These are phyloP conservation scores for Pseudomugil tenellus DNA, from an alignment of 2,797 vertebrate genomes.

Conservation along the genomic window DNA sequence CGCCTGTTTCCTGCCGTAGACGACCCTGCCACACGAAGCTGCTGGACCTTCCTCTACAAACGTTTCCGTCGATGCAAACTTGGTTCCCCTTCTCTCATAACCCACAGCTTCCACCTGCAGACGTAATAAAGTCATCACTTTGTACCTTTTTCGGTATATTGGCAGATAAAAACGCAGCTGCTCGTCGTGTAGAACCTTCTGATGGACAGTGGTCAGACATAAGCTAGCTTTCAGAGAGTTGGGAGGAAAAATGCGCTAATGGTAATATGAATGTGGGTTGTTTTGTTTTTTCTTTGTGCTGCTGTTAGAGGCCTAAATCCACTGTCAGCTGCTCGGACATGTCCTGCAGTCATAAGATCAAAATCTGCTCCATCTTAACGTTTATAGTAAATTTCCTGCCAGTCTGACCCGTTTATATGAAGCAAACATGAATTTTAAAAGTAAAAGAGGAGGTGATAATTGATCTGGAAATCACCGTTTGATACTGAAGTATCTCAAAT, in stretches of 20 bases:
- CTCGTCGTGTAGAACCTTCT: not conserved
- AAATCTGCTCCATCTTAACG: not conserved
- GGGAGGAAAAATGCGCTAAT: not conserved
- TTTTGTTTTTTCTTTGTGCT: not conserved
- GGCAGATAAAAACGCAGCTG: not conserved
- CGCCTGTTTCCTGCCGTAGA: not conserved
- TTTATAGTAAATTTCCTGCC: not conserved
- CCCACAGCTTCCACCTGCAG: not conserved
- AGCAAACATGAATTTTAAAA: not conserved
- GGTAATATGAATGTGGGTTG: not conserved
- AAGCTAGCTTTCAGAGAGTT: not conserved
- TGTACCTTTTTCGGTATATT: not conserved
- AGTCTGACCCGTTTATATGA: not conserved
- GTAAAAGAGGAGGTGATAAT: not conserved
- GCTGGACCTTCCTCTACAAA: slow-evolving; percentile 17
- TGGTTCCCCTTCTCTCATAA: not conserved
- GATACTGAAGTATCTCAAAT: not conserved
- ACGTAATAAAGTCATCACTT: not conserved
- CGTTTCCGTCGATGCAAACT: not conserved
- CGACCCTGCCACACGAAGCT: slow-evolving; percentile 17
- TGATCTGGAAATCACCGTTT: not conserved
- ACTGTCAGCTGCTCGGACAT: not conserved
- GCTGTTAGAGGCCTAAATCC: not conserved
- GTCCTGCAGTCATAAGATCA: not conserved
- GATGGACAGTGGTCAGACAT: not conserved